Percentiles rank a stretch among this genome's conserved stretches.
These are phyloP conservation scores for Schizopygopsis malacanthus DNA, from an alignment of 2,797 vertebrate species.

Conservation along the genomic window DNA sequence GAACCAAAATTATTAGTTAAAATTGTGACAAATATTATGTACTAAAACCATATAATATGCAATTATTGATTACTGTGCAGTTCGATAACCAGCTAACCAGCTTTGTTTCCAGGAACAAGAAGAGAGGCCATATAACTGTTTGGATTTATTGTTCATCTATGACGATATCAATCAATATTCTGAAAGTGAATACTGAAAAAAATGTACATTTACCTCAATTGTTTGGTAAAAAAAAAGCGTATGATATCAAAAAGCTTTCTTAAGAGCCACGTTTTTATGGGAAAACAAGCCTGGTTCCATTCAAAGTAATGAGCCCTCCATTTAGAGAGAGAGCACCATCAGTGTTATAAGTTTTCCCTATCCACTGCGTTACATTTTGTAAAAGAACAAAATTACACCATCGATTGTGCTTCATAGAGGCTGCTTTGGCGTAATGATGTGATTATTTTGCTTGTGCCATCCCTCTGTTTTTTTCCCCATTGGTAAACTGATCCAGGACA, in stretches of 20 bases:
- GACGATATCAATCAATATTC: conserved; percentile 24
- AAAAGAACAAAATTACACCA: conserved; percentile 4
- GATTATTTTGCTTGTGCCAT: conserved; percentile 30
- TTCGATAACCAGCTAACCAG: background rate
- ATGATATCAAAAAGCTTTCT: conserved; percentile 23
- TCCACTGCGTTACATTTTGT: conserved; percentile 22
- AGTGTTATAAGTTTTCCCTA: conserved; percentile 13
- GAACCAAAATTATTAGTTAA: background rate
- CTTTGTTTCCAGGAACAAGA: conserved; percentile 6
- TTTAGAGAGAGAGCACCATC: conserved; percentile 21
- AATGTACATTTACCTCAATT: background rate
- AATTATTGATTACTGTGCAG: conserved; percentile 15
- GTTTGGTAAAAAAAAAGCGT: conserved; percentile 12
- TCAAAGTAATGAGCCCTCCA: conserved; percentile 28
- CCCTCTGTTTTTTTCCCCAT: background rate
- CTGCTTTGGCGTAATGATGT: conserved; percentile 49
- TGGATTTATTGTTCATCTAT: background rate
- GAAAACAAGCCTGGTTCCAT: conserved; percentile 26
- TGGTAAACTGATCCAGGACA: background rate
- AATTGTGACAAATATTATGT: background rate
- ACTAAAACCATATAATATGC: background rate
- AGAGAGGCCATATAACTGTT: background rate
- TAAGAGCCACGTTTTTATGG: conserved; percentile 1
- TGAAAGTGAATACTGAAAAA: conserved; percentile 39
- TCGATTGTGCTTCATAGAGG: conserved; percentile 40